Evolutionary conservation across 2,797 vertebrate genomes (phyloP), one percentile per base, ranked within the genome.

Genomic region (Streptopelia turtur): DNA sequence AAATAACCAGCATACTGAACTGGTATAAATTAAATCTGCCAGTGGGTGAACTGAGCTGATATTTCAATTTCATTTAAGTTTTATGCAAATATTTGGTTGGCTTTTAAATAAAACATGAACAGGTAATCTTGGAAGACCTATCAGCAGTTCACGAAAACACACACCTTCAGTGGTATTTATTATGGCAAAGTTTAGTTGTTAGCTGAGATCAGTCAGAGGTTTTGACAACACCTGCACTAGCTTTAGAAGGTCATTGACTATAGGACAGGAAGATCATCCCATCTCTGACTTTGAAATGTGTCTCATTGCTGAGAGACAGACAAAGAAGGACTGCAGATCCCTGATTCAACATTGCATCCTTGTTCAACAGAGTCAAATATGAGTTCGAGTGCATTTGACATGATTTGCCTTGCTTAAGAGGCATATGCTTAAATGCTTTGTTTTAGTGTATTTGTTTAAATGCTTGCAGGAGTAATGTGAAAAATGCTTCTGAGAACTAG

Each of bases 171-270:
- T 18, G 43, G 37, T 30, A 82, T 70, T 41, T 74, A 55, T 52
- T 71, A 21, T 0, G 0, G n/a, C 25, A 87, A n/a, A 22, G 39
- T 16, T 4, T 5, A 43, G 8, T 47, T 35, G n/a, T 45, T 45
- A 45, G 43, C 45, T 28, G n/a, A 65, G 6, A 72, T 75, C 18
- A 22, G 31, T 69, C 52, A 64, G 31, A 12, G 10, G 3, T 23
- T 18, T 61, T 41, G 31, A 31, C 22, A 78, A 2, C 33, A 41
- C 1, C 45, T 24, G 9, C 24, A 22, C 6, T 27, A 28, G 13
- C 41, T 83, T 71, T 30, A 63, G 59, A 47, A 15, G 7, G 31
- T 25, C 16, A 45, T 3, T 30, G 24, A 56, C 35, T 18, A 5
- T 5, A 37, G 27, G 8, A 76, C 18, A 24, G 31, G 35, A 68